These are phyloP conservation scores for Pedetes capensis DNA, from an alignment of 2,113 vertebrate genomes.

Conservation along the genomic window DNA sequence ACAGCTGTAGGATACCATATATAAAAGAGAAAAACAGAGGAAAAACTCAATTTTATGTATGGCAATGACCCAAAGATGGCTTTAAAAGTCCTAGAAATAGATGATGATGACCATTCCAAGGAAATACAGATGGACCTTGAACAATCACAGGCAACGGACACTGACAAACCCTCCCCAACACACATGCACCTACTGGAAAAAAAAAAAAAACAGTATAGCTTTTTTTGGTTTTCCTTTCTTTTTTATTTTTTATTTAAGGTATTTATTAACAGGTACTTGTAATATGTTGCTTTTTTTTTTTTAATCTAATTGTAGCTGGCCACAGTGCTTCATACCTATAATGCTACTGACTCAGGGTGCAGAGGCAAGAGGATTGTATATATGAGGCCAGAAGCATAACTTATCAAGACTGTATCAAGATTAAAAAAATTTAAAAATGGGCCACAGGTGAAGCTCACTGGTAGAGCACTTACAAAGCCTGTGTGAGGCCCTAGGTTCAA, in stretches of 20 bases:
- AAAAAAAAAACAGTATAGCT: too few species aligned
- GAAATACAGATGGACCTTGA: background rate
- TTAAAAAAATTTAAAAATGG: too few species aligned
- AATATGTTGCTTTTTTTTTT: background rate
- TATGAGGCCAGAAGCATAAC: too few species aligned
- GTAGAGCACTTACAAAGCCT: too few species aligned
- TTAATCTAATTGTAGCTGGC: too few species aligned
- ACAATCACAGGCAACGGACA: background rate
- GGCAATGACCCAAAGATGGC: background rate
- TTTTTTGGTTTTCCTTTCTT: too few species aligned
- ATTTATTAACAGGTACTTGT: background rate
- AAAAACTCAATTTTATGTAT: background rate
- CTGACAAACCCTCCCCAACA: background rate
- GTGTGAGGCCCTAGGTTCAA: too few species aligned
- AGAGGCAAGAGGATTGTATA: too few species aligned
- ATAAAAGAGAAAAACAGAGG: background rate
- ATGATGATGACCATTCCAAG: background rate
- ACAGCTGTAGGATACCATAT: background rate
- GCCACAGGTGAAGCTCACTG: too few species aligned
- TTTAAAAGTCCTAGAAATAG: background rate
- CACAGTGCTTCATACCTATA: too few species aligned
- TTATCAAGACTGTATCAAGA: too few species aligned
- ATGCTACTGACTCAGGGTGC: too few species aligned
- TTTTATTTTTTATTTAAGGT: background rate
- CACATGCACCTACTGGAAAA: background rate